Evolutionary conservation across 2,113 vertebrate species (phyloP).

Genomic region (Piprites chloris): DNA sequence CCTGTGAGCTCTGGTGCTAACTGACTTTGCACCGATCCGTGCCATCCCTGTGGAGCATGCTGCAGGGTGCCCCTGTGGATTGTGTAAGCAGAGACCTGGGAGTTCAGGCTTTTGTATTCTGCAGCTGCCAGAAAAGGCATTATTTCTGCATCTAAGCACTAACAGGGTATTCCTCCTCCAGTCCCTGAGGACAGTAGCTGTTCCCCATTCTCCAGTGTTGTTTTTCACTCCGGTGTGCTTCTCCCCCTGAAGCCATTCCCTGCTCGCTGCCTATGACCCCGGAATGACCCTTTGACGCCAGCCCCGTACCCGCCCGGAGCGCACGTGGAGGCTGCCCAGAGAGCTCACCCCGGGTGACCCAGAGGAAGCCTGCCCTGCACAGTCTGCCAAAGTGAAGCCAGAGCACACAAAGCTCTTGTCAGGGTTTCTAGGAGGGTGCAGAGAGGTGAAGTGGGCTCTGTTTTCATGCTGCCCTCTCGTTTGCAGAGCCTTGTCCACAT

Average conservation of each 20-base stretch:
- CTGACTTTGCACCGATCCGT: not conserved
- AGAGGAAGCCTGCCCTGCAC: not conserved
- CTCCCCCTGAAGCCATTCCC: not conserved
- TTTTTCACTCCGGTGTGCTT: not conserved
- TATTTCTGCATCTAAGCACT: constrained; percentile 27
- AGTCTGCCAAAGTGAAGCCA: not conserved
- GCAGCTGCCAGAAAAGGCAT: constrained; percentile 15
- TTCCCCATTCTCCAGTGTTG: not conserved
- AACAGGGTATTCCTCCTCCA: not conserved
- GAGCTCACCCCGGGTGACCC: not conserved
- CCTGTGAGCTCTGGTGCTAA: not conserved
- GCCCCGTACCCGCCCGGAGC: not conserved
- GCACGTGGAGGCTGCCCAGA: not conserved
- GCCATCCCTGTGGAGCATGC: not conserved
- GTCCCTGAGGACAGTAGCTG: not conserved
- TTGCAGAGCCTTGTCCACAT: not conserved
- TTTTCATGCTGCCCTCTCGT: not conserved
- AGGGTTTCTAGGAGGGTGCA: not conserved
- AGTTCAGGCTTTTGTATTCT: not conserved
- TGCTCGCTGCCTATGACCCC: not conserved
- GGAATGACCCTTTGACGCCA: not conserved
- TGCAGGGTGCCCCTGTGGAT: not conserved
- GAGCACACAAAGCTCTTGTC: not conserved
- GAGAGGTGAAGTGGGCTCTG: not conserved
- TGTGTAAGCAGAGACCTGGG: not conserved